These are phyloP conservation scores for Hyposoter didymator DNA, from an alignment of 2,888 invertebrate genomes.

Conservation along the genomic window DNA sequence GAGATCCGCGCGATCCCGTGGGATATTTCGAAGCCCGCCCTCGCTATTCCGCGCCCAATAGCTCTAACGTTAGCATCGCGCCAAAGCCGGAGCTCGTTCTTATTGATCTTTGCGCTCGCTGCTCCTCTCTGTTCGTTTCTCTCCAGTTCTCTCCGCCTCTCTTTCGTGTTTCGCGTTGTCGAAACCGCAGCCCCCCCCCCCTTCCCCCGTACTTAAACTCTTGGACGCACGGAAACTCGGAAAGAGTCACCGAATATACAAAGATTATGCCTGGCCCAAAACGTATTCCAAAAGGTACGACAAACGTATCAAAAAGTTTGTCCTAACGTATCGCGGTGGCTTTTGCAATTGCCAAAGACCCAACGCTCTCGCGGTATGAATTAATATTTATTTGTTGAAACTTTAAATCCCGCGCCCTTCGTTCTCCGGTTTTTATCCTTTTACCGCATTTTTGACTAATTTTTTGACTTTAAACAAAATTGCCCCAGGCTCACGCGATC, in stretches of 20 bases:
- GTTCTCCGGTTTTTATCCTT: too few species aligned
- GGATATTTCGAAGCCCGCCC: conserved; percentile 58
- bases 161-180: conserved; percentile 52
- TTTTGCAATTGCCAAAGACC: not conserved
- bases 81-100: conserved; percentile 71
- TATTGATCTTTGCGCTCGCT: conserved; percentile 74
- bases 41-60: conserved; percentile 62
- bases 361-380: not conserved
- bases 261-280: conserved; percentile 34
- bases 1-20: conserved; percentile 48
- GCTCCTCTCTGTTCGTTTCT: conserved; percentile 48
- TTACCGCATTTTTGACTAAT: too few species aligned
- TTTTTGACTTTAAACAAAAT: too few species aligned
- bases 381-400: not conserved
- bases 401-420: not conserved
- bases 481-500: too few species aligned
- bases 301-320: not conserved
- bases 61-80: conserved; percentile 67
- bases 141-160: conserved; percentile 24
- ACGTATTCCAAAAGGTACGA: conserved; percentile 39
- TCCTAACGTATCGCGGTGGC: not conserved
- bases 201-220: conserved; percentile 62
- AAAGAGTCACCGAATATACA: conserved; percentile 29
- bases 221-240: conserved; percentile 54
- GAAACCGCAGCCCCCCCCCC: conserved; percentile 68